Conservation (phyloP, 2,888 invertebrate genomes). For the Fragum whitleyi region DNA sequence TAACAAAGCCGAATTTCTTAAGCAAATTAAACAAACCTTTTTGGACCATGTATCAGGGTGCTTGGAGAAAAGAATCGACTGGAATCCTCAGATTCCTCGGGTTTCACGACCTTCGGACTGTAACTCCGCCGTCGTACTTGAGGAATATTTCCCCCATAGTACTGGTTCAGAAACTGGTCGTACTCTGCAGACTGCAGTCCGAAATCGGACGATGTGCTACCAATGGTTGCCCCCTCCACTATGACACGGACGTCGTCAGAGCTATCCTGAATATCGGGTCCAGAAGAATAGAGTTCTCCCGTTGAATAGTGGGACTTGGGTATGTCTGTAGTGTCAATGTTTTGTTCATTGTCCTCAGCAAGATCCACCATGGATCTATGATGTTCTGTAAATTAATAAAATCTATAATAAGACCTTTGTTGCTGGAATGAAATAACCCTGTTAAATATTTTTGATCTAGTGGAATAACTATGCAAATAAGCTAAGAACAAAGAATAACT, state of each 20-base stretch:
- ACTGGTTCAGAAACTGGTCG: slow-evolving; percentile 64
- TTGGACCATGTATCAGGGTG: slow-evolving; percentile 59
- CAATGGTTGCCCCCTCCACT: slow-evolving; percentile 82
- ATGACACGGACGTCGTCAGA: slow-evolving; percentile 71
- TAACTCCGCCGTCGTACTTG: slow-evolving; percentile 71
- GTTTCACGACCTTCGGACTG: slow-evolving; percentile 37
- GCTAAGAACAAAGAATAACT: no score
- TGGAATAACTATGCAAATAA: no score
- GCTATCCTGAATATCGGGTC: slow-evolving; percentile 42
- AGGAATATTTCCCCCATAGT: slow-evolving; percentile 66
- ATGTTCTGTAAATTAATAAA: slow-evolving; percentile 77
- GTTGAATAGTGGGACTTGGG: slow-evolving; percentile 45
- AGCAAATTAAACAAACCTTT: slow-evolving; percentile 42
- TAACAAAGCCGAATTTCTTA: no score
- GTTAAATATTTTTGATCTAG: no score
- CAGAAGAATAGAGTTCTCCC: slow-evolving; percentile 55
- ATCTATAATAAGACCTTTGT: background rate
- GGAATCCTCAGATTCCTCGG: slow-evolving; percentile 17
- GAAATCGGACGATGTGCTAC: slow-evolving; percentile 73
- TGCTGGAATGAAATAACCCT: background rate
- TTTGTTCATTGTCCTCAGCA: slow-evolving; percentile 67
- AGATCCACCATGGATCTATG: slow-evolving; percentile 82
- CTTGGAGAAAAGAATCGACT: slow-evolving; percentile 30
- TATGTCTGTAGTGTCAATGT: slow-evolving; percentile 30
- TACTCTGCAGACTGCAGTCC: slow-evolving; percentile 63